Conservation (phyloP, 2,888 invertebrate species). For the Podabrus alpinus region DNA sequence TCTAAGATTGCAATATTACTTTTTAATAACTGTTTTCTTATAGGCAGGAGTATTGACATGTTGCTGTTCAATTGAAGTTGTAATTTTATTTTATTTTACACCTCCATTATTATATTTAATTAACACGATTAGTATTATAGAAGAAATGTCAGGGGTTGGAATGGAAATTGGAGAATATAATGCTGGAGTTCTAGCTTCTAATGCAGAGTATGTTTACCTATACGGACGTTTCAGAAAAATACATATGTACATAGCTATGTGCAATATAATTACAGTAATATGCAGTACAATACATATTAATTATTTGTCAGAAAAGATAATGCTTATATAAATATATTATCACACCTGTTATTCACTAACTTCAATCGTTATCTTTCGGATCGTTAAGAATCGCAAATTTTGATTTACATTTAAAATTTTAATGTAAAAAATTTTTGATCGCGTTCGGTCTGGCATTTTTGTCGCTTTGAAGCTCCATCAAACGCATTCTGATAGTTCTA, state of each 20-base stretch:
- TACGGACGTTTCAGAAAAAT: constrained; percentile 74
- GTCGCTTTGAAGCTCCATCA: too few relatives aligned
- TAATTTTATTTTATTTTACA: constrained; percentile 77
- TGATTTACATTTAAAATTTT: too few relatives aligned
- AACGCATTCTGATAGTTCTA: too few relatives aligned
- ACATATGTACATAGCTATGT: constrained; percentile 79
- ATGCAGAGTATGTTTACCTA: constrained; percentile 78
- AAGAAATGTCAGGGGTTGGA: constrained; percentile 76
- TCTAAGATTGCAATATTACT: not conserved
- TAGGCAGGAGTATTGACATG: constrained; percentile 67
- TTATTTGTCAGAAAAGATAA: constrained; percentile 57
- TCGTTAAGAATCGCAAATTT: too few relatives aligned
- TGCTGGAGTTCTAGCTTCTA: constrained; percentile 72
- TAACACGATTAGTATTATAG: constrained; percentile 74
- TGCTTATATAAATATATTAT: constrained; percentile 4
- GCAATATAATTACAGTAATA: constrained; percentile 73
- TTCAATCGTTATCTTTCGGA: too few relatives aligned
- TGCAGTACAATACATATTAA: constrained; percentile 71
- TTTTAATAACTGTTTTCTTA: constrained; percentile 47
- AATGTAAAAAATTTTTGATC: too few relatives aligned
- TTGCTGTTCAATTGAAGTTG: constrained; percentile 74
- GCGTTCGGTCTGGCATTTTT: too few relatives aligned
- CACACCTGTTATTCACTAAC: too few relatives aligned
- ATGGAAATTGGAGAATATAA: constrained; percentile 77
- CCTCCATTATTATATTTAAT: constrained; percentile 75